Percentiles rank a stretch among this genome's conserved stretches.
These are phyloP conservation scores for Boulengeromyrus knoepffleri DNA, from an alignment of 2,113 vertebrate genomes.

Conservation along the genomic window DNA sequence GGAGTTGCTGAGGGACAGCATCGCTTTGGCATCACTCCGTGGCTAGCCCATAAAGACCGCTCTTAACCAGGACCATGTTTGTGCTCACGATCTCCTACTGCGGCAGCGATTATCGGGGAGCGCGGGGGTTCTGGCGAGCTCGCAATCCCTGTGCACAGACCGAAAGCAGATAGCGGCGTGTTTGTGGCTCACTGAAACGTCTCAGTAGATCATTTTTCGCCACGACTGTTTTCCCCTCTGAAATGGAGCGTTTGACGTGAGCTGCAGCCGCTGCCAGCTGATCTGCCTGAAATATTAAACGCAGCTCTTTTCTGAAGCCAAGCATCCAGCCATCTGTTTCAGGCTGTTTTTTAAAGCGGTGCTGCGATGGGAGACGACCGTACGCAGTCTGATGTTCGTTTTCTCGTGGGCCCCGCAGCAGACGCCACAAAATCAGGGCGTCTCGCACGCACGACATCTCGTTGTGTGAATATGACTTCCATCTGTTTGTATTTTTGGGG, in stretches of 20 bases:
- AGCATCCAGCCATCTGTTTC: slow-evolving; percentile 65
- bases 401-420: not conserved
- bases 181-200: slow-evolving; percentile 43
- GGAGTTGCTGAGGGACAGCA: slow-evolving; percentile 32
- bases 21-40: slow-evolving; percentile 21
- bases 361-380: slow-evolving; percentile 56
- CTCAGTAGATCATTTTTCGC: slow-evolving; percentile 10
- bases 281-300: slow-evolving; percentile 60
- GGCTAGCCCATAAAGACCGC: slow-evolving; percentile 34
- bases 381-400: slow-evolving; percentile 54
- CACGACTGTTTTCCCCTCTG: slow-evolving; percentile 36
- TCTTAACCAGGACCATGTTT: slow-evolving; percentile 49
- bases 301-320: slow-evolving; percentile 57
- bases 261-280: slow-evolving; percentile 59
- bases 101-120: slow-evolving; percentile 48
- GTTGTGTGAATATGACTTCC: not conserved
- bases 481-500: not conserved
- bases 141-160: slow-evolving; percentile 24
- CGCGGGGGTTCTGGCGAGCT: slow-evolving; percentile 30
- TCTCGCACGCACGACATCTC: not conserved
- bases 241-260: slow-evolving; percentile 55
- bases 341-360: slow-evolving; percentile 53
- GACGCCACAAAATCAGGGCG: not conserved
- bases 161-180: slow-evolving; percentile 37
- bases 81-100: slow-evolving; percentile 39